Percentiles rank a stretch among this genome's conserved stretches.
Evolutionary conservation across 2,797 vertebrate species (phyloP).

Genomic region (Helicolenus hilgendorfi): DNA sequence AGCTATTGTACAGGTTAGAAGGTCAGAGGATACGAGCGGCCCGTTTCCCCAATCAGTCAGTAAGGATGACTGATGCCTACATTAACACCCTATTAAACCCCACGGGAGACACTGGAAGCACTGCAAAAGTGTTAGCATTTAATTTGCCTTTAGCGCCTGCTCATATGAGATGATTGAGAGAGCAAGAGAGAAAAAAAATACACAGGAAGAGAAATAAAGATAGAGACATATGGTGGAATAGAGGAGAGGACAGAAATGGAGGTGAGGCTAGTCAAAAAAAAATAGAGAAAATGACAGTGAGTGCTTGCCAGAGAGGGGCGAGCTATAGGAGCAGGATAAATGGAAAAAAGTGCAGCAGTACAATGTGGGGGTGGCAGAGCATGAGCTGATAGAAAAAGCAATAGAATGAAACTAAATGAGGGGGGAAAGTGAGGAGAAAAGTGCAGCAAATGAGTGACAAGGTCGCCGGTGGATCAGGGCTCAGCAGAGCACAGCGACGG

Average conservation of each 20-base stretch:
- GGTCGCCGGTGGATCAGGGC: conserved; percentile 24
- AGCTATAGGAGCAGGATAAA: conserved; percentile 58
- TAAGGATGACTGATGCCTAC: conserved; percentile 43
- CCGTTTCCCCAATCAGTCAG: conserved; percentile 20
- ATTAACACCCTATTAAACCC: conserved; percentile 51
- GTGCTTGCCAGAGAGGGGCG: conserved; percentile 41
- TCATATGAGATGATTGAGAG: conserved; percentile 9
- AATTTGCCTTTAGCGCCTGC: conserved; percentile 32
- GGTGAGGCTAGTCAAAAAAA: conserved; percentile 52
- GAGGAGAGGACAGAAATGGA: conserved; percentile 52
- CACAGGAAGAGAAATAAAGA: not conserved
- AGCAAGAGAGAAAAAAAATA: not conserved
- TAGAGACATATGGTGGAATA: not conserved
- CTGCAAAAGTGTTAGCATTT: conserved; percentile 30
- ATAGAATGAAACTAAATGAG: conserved; percentile 63
- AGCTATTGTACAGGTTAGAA: conserved; percentile 15
- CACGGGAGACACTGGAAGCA: not conserved
- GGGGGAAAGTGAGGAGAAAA: conserved; percentile 58
- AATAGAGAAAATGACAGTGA: conserved; percentile 60
- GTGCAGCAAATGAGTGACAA: conserved; percentile 63
- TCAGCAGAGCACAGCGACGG: conserved; percentile 8
- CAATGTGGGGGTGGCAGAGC: conserved; percentile 61
- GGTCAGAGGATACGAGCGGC: conserved; percentile 26
- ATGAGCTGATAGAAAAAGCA: conserved; percentile 63
- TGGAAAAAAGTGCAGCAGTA: conserved; percentile 59